Percentiles rank a stretch among this genome's conserved stretches.
These are phyloP conservation scores for Notothenia coriiceps DNA, from an alignment of 2,113 vertebrate genomes.

Conservation along the genomic window DNA sequence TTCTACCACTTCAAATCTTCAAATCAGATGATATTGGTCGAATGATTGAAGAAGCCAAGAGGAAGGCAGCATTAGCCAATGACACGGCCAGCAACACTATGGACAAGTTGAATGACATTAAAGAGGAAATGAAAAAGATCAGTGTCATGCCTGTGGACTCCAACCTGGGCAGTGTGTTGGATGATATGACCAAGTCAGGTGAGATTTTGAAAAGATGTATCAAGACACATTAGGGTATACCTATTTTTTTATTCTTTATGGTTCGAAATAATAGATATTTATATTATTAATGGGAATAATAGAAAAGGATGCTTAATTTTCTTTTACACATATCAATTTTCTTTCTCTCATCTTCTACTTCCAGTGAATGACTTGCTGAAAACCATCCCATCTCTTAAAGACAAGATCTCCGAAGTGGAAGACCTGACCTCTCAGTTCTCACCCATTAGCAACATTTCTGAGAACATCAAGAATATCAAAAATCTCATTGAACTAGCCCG, in stretches of 20 bases:
- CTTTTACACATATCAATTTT: neutral
- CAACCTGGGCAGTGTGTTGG: slow-evolving; percentile 68
- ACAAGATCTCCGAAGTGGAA: slow-evolving; percentile 90
- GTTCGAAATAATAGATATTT: neutral
- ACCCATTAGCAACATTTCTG: slow-evolving; percentile 89
- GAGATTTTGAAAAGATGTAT: slow-evolving; percentile 18
- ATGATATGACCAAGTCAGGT: slow-evolving; percentile 79
- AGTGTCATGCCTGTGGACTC: slow-evolving; percentile 60
- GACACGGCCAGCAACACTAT: slow-evolving; percentile 82
- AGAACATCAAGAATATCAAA: slow-evolving; percentile 91
- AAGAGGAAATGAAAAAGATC: slow-evolving; percentile 86
- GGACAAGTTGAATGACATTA: slow-evolving; percentile 86
- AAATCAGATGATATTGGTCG: slow-evolving; percentile 84
- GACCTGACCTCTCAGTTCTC: slow-evolving; percentile 88
- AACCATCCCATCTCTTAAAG: slow-evolving; percentile 86
- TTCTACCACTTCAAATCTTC: neutral
- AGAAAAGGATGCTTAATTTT: neutral
- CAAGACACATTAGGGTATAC: neutral
- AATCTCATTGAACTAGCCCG: slow-evolving; percentile 94
- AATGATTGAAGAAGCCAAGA: slow-evolving; percentile 86
- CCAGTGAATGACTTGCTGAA: slow-evolving; percentile 90
- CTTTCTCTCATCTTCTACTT: slow-evolving; percentile 25
- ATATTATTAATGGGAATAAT: neutral
- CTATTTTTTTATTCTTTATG: neutral
- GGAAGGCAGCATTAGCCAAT: slow-evolving; percentile 80